A percentile compares a stretch with the other conserved stretches of the same genome.
These are phyloP conservation scores for Eubasilissa regina DNA, from an alignment of 1,140 invertebrate species.

Conservation along the genomic window DNA sequence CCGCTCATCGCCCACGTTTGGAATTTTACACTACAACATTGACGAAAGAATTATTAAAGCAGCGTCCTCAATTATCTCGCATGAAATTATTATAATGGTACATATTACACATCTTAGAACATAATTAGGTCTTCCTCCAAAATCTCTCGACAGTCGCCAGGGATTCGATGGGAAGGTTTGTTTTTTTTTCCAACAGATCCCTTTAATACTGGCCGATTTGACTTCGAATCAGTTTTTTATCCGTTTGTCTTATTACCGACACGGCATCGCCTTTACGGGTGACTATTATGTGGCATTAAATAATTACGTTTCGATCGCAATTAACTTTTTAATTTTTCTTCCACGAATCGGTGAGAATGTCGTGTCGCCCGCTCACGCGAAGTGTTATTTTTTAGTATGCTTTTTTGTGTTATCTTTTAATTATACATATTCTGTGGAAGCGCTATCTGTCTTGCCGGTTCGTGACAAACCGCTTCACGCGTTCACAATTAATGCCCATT, in stretches of 20 bases:
- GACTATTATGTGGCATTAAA: conserved; percentile 58
- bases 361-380: conserved; percentile 45
- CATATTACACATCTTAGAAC: conserved; percentile 58
- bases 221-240: conserved; percentile 24
- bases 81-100: conserved; percentile 59
- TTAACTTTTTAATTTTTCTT: conserved; percentile 58
- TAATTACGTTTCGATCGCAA: conserved; percentile 56
- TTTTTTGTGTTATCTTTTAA: neutral
- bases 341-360: conserved; percentile 59
- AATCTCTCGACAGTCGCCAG: conserved; percentile 8
- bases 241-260: conserved; percentile 27
- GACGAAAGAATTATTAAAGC: conserved; percentile 19
- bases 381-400: neutral
- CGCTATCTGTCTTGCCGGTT: conserved; percentile 30
- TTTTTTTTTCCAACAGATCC: conserved; percentile 47
- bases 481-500: conserved; percentile 22
- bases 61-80: conserved; percentile 52
- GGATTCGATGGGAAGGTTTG: conserved; percentile 45
- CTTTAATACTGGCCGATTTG: conserved; percentile 44
- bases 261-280: conserved; percentile 51
- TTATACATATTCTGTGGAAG: conserved; percentile 11
- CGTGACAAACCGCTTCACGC: conserved; percentile 59
- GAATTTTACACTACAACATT: conserved; percentile 42
- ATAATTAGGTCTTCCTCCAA: conserved; percentile 55
- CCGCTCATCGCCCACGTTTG: conserved; percentile 34